A percentile compares a stretch with the other conserved stretches of the same genome.
Conservation (phyloP, 2,888 invertebrate species). For the Ophioninae sp. region DNA sequence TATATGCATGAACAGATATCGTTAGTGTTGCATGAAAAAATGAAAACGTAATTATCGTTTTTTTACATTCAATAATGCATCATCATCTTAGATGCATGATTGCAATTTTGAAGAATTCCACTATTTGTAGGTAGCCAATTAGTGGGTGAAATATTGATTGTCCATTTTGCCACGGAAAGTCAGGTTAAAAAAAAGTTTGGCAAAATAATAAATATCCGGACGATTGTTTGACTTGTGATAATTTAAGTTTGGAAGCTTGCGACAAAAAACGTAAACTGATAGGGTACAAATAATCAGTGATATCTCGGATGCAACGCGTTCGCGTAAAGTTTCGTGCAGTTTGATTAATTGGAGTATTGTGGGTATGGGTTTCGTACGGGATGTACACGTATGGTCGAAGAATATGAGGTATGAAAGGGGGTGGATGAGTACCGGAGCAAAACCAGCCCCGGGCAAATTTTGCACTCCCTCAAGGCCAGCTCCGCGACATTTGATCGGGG, state of each 20-base stretch:
- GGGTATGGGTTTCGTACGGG: slow-evolving; percentile 13
- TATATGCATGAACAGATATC: too few species aligned
- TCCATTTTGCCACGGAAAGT: too few species aligned
- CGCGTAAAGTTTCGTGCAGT: background rate
- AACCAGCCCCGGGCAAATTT: slow-evolving; percentile 47
- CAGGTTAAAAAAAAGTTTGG: too few species aligned
- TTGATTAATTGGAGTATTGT: background rate
- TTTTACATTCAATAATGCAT: too few species aligned
- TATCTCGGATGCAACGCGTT: background rate
- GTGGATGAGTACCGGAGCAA: slow-evolving; percentile 6
- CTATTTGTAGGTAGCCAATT: too few species aligned
- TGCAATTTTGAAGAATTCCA: too few species aligned
- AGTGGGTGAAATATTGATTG: too few species aligned
- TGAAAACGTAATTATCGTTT: too few species aligned
- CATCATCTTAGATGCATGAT: too few species aligned
- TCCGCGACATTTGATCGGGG: slow-evolving; percentile 27
- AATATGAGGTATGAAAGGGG: background rate
- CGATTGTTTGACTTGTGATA: too few species aligned
- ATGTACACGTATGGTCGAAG: background rate
- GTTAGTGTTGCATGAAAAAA: too few species aligned
- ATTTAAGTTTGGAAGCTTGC: background rate
- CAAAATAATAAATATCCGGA: too few species aligned
- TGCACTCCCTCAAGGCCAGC: slow-evolving; percentile 45
- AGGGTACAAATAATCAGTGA: background rate
- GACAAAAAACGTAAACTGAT: background rate